These are phyloP conservation scores for Andrena marginata DNA, from an alignment of 2,888 invertebrate genomes.

Conservation along the genomic window DNA sequence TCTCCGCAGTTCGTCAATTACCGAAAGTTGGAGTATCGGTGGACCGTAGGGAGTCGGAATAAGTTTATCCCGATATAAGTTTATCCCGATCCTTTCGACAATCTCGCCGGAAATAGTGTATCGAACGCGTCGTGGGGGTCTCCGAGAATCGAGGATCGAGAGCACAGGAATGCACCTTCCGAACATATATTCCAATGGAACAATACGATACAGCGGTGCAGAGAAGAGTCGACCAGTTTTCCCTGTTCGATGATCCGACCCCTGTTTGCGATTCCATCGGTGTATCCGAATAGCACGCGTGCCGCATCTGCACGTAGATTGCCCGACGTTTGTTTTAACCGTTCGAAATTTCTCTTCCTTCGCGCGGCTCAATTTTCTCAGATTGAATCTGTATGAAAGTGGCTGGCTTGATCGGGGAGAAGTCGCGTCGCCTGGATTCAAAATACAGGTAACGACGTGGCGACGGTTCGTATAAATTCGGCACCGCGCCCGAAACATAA, in stretches of 20 bases:
- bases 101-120: constrained; percentile 69
- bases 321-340: neutral
- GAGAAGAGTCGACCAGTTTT: constrained; percentile 52
- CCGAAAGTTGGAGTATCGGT: constrained; percentile 59
- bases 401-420: no score
- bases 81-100: constrained; percentile 66
- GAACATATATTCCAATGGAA: constrained; percentile 69
- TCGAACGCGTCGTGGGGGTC: constrained; percentile 42
- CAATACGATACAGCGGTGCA: constrained; percentile 64
- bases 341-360: neutral
- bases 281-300: constrained; percentile 54
- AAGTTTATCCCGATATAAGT: constrained; percentile 54
- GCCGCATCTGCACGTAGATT: constrained; percentile 31
- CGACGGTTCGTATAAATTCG: neutral
- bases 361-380: neutral
- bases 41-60: constrained; percentile 55
- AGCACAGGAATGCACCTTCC: constrained; percentile 30
- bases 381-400: neutral
- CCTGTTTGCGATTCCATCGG: constrained; percentile 71
- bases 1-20: constrained; percentile 68
- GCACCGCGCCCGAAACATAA: neutral
- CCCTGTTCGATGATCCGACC: constrained; percentile 60
- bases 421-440: neutral
- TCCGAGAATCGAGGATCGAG: constrained; percentile 32
- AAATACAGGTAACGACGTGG: neutral